Evolutionary conservation across 2,888 invertebrate genomes (phyloP).

Genomic region (Aphidoletes aphidimyza): DNA sequence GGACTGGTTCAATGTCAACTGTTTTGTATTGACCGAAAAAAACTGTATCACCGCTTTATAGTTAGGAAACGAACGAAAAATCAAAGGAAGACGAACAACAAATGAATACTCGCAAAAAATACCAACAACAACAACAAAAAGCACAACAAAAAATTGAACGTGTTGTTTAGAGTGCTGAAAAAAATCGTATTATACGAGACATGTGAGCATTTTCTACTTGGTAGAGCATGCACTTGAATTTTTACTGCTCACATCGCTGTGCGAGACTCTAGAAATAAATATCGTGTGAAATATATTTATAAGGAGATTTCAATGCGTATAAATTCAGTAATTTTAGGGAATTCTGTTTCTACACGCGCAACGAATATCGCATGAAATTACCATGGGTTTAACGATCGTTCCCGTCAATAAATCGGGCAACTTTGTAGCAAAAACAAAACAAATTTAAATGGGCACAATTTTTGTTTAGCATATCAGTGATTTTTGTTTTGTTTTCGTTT

Average conservation of each 20-base stretch:
- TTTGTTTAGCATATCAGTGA: neutral
- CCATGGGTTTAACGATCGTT: neutral
- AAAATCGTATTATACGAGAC: too few species aligned
- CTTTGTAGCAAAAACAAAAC: neutral
- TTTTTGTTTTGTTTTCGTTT: neutral
- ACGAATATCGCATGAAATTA: neutral
- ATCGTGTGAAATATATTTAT: slow-evolving; percentile 27
- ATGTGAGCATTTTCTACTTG: slow-evolving; percentile 25
- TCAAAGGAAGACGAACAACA: neutral
- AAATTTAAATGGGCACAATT: neutral
- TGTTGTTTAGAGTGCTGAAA: too few species aligned
- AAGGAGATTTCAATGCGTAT: neutral
- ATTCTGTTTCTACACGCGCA: neutral
- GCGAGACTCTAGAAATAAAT: neutral
- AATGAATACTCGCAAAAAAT: neutral
- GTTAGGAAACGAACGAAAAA: neutral
- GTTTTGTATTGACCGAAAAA: neutral
- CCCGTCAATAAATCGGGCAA: neutral
- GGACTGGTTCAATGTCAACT: neutral
- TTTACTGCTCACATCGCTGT: neutral
- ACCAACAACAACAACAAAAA: neutral
- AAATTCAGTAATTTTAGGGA: too few species aligned
- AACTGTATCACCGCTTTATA: neutral
- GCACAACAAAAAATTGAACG: too few species aligned
- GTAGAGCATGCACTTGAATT: slow-evolving; percentile 32